Evolutionary conservation across 2,797 vertebrate genomes (phyloP).

Genomic region (Balearica regulorum): DNA sequence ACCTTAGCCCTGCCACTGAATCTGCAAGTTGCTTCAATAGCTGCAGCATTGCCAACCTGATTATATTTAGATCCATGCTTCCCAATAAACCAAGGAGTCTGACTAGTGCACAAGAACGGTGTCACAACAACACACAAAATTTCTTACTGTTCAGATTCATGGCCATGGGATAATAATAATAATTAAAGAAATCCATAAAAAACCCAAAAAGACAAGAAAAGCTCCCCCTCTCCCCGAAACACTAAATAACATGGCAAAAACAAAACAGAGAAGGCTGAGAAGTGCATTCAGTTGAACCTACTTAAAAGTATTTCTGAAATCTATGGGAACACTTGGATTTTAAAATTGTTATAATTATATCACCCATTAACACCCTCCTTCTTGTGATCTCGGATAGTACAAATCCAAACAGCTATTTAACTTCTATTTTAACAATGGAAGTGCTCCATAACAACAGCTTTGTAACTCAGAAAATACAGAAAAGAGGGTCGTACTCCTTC

Average conservation of each 20-base stretch:
- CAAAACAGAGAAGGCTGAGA: background rate
- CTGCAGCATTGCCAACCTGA: background rate
- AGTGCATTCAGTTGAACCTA: background rate
- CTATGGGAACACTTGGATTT: background rate
- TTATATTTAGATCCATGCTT: background rate
- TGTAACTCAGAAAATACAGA: background rate
- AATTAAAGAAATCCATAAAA: background rate
- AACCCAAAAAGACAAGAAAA: too few relatives aligned
- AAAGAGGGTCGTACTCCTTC: background rate
- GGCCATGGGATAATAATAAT: background rate
- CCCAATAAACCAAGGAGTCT: background rate
- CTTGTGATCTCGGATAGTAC: background rate
- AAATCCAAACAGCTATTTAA: background rate
- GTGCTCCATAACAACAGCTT: background rate
- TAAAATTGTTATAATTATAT: background rate
- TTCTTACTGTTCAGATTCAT: background rate
- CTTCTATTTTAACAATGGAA: background rate
- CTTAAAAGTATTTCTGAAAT: background rate
- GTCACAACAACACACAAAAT: background rate
- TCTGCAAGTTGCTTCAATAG: background rate
- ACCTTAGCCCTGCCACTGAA: background rate
- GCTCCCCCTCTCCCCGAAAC: fast-evolving
- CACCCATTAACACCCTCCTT: background rate
- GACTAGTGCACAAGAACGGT: background rate
- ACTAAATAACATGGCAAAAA: background rate